Evolutionary conservation across 1,140 invertebrate species (phyloP).

Genomic region (Eriocheir sinensis): DNA sequence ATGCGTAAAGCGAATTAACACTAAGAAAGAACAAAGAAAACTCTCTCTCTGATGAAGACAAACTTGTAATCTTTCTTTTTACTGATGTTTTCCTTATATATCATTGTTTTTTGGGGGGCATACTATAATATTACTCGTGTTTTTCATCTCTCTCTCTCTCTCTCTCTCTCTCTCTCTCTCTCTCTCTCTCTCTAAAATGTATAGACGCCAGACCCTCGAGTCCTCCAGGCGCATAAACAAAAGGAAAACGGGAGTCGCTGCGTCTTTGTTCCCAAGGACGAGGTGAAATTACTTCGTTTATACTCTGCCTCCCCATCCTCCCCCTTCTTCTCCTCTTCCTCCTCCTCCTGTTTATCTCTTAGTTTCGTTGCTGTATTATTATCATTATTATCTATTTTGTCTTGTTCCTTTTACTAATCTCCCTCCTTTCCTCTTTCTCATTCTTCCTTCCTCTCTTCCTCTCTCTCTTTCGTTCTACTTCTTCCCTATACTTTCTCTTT

Average conservation of each 20-base stretch:
- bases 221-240: neutral
- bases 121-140: no score
- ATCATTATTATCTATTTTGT: no score
- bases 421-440: neutral
- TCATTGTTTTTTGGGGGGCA: no score
- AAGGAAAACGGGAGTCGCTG: neutral
- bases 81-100: no score
- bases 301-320: no score
- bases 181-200: neutral
- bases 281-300: neutral
- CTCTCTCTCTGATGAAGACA: no score
- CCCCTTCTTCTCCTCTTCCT: no score
- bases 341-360: neutral
- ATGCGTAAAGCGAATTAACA: no score
- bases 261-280: neutral
- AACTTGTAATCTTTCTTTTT: no score
- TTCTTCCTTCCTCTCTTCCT: neutral
- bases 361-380: neutral
- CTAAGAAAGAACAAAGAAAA: no score
- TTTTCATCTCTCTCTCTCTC: conserved; percentile 8
- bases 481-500: conserved; percentile 30
- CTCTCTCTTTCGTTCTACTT: neutral
- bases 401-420: no score
- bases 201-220: neutral
- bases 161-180: neutral